These are phyloP conservation scores for Leptoteleia sp. DNA, from an alignment of 1,140 invertebrate genomes.

Conservation along the genomic window DNA sequence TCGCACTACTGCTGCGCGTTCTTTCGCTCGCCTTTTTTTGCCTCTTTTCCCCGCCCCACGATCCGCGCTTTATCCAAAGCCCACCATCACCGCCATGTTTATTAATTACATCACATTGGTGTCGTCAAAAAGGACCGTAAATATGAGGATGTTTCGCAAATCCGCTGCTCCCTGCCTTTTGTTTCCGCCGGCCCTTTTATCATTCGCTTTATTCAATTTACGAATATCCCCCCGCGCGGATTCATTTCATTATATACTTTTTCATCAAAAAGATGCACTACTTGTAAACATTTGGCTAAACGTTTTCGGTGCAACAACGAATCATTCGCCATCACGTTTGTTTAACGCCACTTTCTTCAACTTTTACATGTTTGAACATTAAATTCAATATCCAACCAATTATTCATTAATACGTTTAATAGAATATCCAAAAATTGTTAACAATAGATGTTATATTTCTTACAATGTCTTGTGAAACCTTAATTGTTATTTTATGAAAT, in stretches of 20 bases:
- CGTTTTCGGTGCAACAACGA: no score
- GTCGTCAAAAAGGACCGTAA: slow-evolving; percentile 28
- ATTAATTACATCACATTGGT: slow-evolving; percentile 38
- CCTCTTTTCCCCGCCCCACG: slow-evolving; percentile 12
- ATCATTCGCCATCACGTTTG: no score
- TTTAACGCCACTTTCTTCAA: no score
- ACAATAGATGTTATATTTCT: no score
- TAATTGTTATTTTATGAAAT: no score
- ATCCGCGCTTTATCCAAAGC: slow-evolving; percentile 19
- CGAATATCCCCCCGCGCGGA: slow-evolving; percentile 5
- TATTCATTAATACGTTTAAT: no score
- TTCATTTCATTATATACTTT: background rate
- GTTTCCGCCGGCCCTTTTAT: slow-evolving; percentile 21
- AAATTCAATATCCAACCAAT: no score
- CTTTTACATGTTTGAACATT: no score
- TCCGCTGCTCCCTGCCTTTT: slow-evolving; percentile 23
- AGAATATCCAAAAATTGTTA: no score
- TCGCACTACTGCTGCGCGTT: slow-evolving; percentile 2
- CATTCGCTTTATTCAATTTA: slow-evolving; percentile 22
- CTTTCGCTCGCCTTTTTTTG: slow-evolving; percentile 31
- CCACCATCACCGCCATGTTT: slow-evolving; percentile 22
- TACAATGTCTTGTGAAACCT: no score
- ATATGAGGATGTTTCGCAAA: slow-evolving; percentile 33
- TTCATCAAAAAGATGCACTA: no score
- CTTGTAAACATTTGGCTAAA: no score